Percentiles rank a stretch among this genome's conserved stretches.
Evolutionary conservation across 2,888 invertebrate species (phyloP).

Genomic region (Suillia variegata): DNA sequence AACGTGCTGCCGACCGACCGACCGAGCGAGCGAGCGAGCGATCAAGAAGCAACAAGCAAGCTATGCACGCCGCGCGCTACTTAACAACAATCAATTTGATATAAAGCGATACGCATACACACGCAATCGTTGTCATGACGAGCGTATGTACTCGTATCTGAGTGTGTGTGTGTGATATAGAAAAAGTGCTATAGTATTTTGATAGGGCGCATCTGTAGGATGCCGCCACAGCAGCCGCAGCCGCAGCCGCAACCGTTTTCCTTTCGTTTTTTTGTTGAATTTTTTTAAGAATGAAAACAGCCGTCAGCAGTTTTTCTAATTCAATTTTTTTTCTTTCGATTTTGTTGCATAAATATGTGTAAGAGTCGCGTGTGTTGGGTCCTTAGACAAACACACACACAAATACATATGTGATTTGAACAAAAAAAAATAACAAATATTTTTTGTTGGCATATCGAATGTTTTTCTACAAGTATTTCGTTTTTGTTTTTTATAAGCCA

Average conservation of each 20-base stretch:
- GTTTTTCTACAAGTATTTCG: no score
- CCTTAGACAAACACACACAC: neutral
- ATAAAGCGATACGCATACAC: conserved; percentile 1
- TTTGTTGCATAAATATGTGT: no score
- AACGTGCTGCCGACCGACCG: conserved; percentile 27
- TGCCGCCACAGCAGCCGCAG: neutral
- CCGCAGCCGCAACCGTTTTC: neutral
- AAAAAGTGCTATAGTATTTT: neutral
- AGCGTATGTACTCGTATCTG: neutral
- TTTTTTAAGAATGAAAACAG: neutral
- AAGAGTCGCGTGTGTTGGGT: neutral
- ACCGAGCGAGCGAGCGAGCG: no score
- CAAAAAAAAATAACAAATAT: no score
- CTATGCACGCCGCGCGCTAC: conserved; percentile 10
- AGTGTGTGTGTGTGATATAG: no score
- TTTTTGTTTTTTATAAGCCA: no score
- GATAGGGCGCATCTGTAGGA: neutral
- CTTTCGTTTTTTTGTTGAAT: neutral
- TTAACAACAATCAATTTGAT: neutral
- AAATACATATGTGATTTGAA: no score
- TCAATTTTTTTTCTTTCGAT: no score
- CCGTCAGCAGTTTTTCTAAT: neutral
- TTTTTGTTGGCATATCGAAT: no score
- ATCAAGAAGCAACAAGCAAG: conserved; percentile 26
- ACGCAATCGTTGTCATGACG: neutral